A percentile compares a stretch with the other conserved stretches of the same genome.
phyloP scores from a whole-genome alignment of 2,888 invertebrate species.

The Nysson spinosus region DNA sequence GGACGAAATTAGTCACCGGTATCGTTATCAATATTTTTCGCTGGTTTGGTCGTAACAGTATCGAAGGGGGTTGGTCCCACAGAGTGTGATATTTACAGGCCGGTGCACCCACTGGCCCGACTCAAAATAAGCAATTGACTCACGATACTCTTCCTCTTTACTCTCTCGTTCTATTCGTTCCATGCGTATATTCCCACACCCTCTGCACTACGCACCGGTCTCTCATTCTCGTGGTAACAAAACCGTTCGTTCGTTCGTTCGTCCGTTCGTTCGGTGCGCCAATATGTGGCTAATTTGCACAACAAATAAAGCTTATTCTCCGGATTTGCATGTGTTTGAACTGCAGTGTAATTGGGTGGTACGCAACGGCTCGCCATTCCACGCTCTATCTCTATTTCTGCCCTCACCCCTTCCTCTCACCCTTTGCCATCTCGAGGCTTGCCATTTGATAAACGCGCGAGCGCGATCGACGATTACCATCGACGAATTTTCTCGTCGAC shows the following conservation, averaged over 20 bases:
- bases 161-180: constrained; percentile 20
- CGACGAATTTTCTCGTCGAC: not conserved
- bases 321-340: constrained; percentile 78
- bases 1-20: constrained; percentile 59
- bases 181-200: constrained; percentile 8
- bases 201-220: constrained; percentile 24
- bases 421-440: constrained; percentile 12
- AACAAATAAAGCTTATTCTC: constrained; percentile 78
- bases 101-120: constrained; percentile 62
- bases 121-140: constrained; percentile 75
- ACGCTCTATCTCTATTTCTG: constrained; percentile 53
- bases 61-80: constrained; percentile 20
- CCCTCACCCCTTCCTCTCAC: constrained; percentile 19
- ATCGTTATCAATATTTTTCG: constrained; percentile 63
- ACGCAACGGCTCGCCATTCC: constrained; percentile 66
- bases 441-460: not conserved
- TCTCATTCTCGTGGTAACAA: constrained; percentile 68
- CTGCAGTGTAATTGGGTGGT: constrained; percentile 77
- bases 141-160: constrained; percentile 52
- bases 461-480: not conserved
- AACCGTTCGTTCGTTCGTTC: too few relatives aligned
- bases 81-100: constrained; percentile 64
- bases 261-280: constrained; percentile 73
- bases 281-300: constrained; percentile 78
- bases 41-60: constrained; percentile 53